Base-by-base conservation (phyloP, 2,113 vertebrate species). In the Sinocyclocheilus anophthalmus region DNA sequence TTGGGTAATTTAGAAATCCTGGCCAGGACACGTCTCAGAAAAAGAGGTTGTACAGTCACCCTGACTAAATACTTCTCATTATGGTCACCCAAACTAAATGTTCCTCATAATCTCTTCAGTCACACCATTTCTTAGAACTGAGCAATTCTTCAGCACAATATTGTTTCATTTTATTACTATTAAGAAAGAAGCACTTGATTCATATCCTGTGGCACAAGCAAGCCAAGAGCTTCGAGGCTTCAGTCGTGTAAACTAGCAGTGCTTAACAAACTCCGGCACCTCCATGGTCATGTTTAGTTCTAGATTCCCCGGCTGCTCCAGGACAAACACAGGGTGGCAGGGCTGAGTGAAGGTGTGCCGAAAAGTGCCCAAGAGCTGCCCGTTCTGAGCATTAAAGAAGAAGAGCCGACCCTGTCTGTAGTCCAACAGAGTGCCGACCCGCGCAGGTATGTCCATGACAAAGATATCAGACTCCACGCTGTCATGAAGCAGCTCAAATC, bases 401-500 rank as follows among this genome's bases (percentile, higher is more conserved):
- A 95, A 92, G 1, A 99, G 94, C 33, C 92, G 93, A 67, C 96
- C 94, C 0, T 82, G 84, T 22, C 55, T 92, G 88, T 95, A 97
- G 92, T 99, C 97, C 93, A 99, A 90, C 39, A 99, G 94, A 70
- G 96, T 93, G 22, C 97, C 97, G 24, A 99, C 95, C 33, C 95
- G 93, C 86, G 91, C 80, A 0, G 93, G 95, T 0, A 85, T 91
- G 79, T 97, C 96, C 0, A 93, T 95, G 89, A 97, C 94, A 0
- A 93, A 94, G 50, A 99, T 92, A 0, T 95, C 93, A 0, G 96
- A 95, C 91, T 94, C 91, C 2, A 95, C 84, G 16, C 93, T 93
- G 0, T 92, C 94, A 88, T 97, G 97, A 88, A 98, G 96, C 91
- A 99, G 93, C 69, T 96, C 96, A 87, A 96, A 98, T 85, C 95